A percentile compares a stretch with the other conserved stretches of the same genome.
Conservation (phyloP, 2,888 invertebrate genomes). For the Sepiola atlantica region DNA sequence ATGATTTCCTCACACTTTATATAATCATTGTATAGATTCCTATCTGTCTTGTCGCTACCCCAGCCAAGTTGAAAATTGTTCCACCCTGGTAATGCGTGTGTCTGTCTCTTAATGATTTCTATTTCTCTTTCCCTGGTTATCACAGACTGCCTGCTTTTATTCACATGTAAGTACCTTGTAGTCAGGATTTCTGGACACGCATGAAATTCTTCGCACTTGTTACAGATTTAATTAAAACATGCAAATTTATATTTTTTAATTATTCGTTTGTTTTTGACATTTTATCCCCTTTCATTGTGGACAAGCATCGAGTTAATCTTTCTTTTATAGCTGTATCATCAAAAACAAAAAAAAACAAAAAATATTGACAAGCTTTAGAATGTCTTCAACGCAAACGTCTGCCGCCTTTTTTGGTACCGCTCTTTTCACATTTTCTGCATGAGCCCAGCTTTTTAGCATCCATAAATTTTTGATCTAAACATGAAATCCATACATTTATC, state of each 20-base stretch:
- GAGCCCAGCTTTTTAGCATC: constrained; percentile 10
- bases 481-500: no score
- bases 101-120: constrained; percentile 4
- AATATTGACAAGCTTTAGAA: constrained; percentile 3
- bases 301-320: not conserved
- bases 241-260: not conserved
- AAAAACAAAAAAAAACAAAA: not conserved
- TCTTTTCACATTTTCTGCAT: constrained; percentile 32
- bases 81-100: not conserved
- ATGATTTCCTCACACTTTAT: not conserved
- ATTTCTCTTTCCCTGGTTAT: constrained; percentile 49
- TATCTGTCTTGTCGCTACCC: not conserved
- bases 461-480: not conserved
- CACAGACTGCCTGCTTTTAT: constrained; percentile 58
- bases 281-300: not conserved
- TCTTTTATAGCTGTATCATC: not conserved
- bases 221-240: constrained; percentile 32
- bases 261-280: not conserved
- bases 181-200: constrained; percentile 40
- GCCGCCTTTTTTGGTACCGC: not conserved
- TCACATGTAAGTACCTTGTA: constrained; percentile 55
- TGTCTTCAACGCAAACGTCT: not conserved
- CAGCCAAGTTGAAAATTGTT: not conserved
- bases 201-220: constrained; percentile 41
- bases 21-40: not conserved